Evolutionary conservation across 2,113 vertebrate species (phyloP).

Genomic region (Martes martes): DNA sequence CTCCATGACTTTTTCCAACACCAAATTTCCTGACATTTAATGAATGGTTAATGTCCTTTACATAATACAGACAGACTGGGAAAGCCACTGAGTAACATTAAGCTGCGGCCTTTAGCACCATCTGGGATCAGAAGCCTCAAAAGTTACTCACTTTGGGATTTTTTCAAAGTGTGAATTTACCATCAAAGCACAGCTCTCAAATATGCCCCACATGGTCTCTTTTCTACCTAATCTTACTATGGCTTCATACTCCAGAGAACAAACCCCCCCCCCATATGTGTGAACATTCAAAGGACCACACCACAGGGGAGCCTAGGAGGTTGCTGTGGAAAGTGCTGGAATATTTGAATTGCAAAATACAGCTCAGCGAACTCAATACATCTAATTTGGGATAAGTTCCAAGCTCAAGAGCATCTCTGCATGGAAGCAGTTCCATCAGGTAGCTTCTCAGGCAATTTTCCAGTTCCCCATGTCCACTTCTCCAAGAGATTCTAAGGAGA

Average conservation of each 20-base stretch:
- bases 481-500: conserved; percentile 63
- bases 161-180: conserved; percentile 37
- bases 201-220: background rate
- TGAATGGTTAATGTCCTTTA: background rate
- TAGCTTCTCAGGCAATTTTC: conserved; percentile 59
- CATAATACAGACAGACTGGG: background rate
- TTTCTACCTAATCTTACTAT: conserved; percentile 32
- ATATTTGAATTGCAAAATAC: conserved; percentile 67
- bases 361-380: background rate
- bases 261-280: conserved; percentile 38
- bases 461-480: conserved; percentile 50
- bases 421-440: conserved; percentile 62
- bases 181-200: background rate
- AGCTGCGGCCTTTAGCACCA: background rate
- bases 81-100: background rate
- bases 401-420: conserved; percentile 56
- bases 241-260: conserved; percentile 41
- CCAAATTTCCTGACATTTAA: background rate
- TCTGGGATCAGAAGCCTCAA: background rate
- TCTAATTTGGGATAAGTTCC: conserved; percentile 49
- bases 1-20: background rate
- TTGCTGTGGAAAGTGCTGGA: background rate
- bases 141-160: background rate
- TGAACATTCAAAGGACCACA: conserved; percentile 48
- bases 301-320: background rate